phyloP scores from a whole-genome alignment of 2,113 vertebrate genomes.

The Nothocercus nigrocapillus region DNA sequence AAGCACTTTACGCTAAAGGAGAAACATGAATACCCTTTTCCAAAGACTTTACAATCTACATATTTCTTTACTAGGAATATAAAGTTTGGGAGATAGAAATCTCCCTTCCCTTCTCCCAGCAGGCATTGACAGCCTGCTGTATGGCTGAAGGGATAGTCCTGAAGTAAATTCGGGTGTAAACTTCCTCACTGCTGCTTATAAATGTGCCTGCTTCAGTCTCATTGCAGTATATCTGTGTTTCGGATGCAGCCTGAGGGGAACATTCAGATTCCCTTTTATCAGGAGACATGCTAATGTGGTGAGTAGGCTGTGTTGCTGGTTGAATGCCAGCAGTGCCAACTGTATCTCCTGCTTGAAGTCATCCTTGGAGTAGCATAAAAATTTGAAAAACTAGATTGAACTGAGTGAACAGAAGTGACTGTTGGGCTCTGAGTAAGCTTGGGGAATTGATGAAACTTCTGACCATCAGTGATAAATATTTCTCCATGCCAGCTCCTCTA shows the following conservation, averaged over 20 bases:
- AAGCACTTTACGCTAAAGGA: neutral
- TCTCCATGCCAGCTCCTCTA: neutral
- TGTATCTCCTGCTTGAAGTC: neutral
- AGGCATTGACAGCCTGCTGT: neutral
- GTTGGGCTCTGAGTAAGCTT: neutral
- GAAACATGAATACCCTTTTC: neutral
- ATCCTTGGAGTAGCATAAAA: neutral
- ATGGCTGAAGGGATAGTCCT: neutral
- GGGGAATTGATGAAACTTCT: neutral
- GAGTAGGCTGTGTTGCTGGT: neutral
- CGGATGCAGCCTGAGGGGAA: neutral
- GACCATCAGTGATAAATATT: neutral
- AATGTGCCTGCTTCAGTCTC: neutral
- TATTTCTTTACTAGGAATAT: constrained; percentile 2
- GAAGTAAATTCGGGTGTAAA: neutral
- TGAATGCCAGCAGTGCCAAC: neutral
- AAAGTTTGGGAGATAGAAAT: neutral
- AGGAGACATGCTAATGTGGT: neutral
- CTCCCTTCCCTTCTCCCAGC: neutral
- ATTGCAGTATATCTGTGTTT: neutral
- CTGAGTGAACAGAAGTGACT: neutral
- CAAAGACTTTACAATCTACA: neutral
- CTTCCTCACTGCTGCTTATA: neutral
- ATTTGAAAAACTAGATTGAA: neutral
- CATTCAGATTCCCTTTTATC: neutral